Conservation (phyloP, 2,888 invertebrate genomes). For the Lasioglossum morio region DNA sequence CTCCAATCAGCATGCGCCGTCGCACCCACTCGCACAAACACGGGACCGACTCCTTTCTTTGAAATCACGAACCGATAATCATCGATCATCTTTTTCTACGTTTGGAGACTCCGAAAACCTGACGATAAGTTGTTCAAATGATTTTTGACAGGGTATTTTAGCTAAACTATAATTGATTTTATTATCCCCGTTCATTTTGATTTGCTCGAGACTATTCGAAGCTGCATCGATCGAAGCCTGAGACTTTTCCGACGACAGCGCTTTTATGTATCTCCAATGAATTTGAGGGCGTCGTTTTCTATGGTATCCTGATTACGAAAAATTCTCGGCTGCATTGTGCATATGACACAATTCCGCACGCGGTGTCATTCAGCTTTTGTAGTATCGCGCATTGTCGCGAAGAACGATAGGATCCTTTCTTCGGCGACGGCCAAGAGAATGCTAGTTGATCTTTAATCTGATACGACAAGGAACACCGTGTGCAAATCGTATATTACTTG, state of each 20-base stretch:
- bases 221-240: background rate
- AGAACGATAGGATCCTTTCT: slow-evolving; percentile 37
- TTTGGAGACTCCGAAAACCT: background rate
- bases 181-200: background rate
- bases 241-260: background rate
- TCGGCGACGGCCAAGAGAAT: slow-evolving; percentile 31
- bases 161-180: background rate
- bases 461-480: slow-evolving; percentile 30
- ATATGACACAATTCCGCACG: slow-evolving; percentile 23
- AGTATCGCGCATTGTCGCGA: slow-evolving; percentile 30
- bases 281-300: slow-evolving; percentile 24
- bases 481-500: slow-evolving; percentile 27
- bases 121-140: background rate
- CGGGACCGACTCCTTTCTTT: slow-evolving; percentile 61
- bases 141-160: background rate
- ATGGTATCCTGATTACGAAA: slow-evolving; percentile 30
- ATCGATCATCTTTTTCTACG: background rate
- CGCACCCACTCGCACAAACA: slow-evolving; percentile 65
- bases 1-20: slow-evolving; percentile 74
- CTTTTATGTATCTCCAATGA: slow-evolving; percentile 9
- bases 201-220: background rate
- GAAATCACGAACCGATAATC: slow-evolving; percentile 43
- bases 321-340: slow-evolving; percentile 14
- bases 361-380: slow-evolving; percentile 34
- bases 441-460: slow-evolving; percentile 36